Conservation (phyloP, 2,888 invertebrate species). For the Sympetrum striolatum region DNA sequence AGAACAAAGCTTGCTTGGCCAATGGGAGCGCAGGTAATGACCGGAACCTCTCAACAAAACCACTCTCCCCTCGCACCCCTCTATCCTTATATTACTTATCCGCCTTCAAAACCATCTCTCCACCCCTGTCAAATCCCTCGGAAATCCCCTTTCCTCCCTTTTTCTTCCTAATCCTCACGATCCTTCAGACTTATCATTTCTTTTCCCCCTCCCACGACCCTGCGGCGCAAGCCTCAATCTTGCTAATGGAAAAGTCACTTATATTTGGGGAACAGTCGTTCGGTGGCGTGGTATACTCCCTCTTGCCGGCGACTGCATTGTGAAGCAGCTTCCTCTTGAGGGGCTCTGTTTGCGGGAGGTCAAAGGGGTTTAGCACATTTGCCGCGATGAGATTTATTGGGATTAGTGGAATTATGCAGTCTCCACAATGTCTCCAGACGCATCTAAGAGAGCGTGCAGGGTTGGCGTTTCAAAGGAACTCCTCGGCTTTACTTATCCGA, state of each 20-base stretch:
- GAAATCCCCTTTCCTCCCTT: background rate
- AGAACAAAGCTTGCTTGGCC: slow-evolving; percentile 16
- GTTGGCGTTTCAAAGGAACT: too few species aligned
- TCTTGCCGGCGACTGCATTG: background rate
- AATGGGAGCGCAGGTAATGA: background rate
- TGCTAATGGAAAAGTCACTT: slow-evolving; percentile 46
- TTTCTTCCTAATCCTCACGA: slow-evolving; percentile 20
- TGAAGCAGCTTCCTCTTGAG: background rate
- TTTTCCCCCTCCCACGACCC: background rate
- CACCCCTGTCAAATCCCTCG: slow-evolving; percentile 12
- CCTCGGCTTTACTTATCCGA: too few species aligned
- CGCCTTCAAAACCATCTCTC: slow-evolving; percentile 23
- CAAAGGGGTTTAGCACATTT: slow-evolving; percentile 4
- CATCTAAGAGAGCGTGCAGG: too few species aligned
- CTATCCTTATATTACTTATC: slow-evolving; percentile 24
- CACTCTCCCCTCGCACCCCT: slow-evolving; percentile 12
- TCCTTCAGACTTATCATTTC: slow-evolving; percentile 41
- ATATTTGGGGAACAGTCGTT: slow-evolving; percentile 44
- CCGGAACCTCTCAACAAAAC: slow-evolving; percentile 14
- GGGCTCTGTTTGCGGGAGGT: background rate
- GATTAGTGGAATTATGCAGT: slow-evolving; percentile 14
- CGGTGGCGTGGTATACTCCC: slow-evolving; percentile 7
- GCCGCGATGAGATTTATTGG: slow-evolving; percentile 9
- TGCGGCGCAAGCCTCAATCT: slow-evolving; percentile 41
- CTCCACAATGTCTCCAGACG: background rate